These are phyloP conservation scores for Vireo altiloquus DNA, from an alignment of 2,113 vertebrate genomes.

Conservation along the genomic window DNA sequence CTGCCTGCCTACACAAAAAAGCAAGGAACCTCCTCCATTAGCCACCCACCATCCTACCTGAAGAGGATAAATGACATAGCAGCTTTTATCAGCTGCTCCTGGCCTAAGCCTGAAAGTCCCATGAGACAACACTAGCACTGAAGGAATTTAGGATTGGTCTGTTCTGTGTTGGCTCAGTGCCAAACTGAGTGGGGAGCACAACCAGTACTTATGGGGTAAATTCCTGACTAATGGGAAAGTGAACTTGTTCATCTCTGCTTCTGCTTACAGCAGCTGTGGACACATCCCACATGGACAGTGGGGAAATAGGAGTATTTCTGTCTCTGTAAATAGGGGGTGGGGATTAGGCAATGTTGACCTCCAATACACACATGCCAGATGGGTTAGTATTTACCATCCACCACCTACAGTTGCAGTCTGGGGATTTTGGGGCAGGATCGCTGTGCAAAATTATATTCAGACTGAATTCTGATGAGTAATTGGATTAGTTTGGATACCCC, in stretches of 20 bases:
- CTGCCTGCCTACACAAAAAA: not conserved
- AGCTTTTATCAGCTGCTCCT: not conserved
- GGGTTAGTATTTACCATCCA: not conserved
- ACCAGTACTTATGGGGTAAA: not conserved
- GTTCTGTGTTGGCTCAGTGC: not conserved
- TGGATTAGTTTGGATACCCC: not conserved
- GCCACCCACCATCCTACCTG: not conserved
- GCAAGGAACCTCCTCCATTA: not conserved
- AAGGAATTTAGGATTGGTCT: not conserved
- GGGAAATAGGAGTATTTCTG: not conserved
- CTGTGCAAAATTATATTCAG: not conserved
- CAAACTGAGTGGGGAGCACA: not conserved
- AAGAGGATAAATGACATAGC: not conserved
- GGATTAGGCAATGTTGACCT: not conserved
- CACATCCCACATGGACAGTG: not conserved
- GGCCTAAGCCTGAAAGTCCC: not conserved
- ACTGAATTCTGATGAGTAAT: not conserved
- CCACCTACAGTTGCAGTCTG: not conserved
- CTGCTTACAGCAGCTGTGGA: not conserved
- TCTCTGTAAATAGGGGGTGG: not conserved
- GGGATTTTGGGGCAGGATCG: rapidly evolving
- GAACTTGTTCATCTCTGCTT: not conserved
- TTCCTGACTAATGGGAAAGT: not conserved
- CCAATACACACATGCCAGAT: not conserved
- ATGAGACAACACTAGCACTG: not conserved